These are phyloP conservation scores for Oriolus oriolus DNA, from an alignment of 2,113 vertebrate species.

Conservation along the genomic window DNA sequence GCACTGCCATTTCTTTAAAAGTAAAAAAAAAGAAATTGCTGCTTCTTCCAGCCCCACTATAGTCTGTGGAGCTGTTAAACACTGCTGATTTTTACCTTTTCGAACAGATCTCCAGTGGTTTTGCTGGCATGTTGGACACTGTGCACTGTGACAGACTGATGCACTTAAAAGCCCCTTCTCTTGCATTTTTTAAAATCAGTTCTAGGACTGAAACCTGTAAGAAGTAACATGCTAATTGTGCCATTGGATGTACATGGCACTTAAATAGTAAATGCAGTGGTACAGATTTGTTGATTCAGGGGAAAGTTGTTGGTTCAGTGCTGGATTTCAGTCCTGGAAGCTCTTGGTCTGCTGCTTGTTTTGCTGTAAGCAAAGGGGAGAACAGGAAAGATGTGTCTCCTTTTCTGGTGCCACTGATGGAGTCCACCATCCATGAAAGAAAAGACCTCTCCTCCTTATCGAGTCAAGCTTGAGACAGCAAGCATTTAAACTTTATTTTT, in stretches of 20 bases:
- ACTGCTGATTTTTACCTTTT: neutral
- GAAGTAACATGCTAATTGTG: neutral
- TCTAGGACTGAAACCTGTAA: neutral
- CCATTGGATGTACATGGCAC: rapidly evolving
- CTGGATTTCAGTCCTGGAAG: neutral
- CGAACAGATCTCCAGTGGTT: neutral
- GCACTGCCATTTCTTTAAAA: neutral
- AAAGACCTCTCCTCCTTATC: neutral
- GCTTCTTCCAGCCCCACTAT: neutral
- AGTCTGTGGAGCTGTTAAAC: neutral
- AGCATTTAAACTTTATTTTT: neutral
- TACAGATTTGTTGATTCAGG: neutral
- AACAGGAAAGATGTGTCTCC: neutral
- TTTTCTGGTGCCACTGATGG: neutral
- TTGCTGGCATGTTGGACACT: neutral
- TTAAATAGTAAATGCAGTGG: neutral
- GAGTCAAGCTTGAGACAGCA: neutral
- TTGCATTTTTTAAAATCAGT: neutral
- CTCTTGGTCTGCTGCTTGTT: neutral
- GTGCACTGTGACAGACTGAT: neutral
- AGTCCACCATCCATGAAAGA: neutral
- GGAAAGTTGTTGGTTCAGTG: neutral
- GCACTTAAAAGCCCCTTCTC: neutral
- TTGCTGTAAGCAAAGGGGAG: neutral
- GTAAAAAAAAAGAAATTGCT: neutral